phyloP scores from a whole-genome alignment of 2,888 invertebrate genomes.

The Julus scanicus region DNA sequence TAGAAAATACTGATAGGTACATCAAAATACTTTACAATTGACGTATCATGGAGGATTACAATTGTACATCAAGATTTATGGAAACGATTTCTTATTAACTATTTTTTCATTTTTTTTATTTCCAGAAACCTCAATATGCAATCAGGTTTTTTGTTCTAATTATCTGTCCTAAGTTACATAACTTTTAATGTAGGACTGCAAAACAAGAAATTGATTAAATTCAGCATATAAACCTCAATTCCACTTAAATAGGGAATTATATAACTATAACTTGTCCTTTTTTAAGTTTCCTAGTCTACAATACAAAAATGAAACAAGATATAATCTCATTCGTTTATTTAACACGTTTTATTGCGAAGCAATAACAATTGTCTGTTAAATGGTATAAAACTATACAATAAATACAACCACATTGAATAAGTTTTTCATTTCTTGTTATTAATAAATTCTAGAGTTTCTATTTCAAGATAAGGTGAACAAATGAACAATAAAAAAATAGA shows the following conservation, averaged over 20 bases:
- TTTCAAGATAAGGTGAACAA: neutral
- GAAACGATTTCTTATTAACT: neutral
- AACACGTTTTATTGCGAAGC: constrained; percentile 16
- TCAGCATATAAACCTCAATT: constrained; percentile 26
- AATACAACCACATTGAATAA: constrained; percentile 31
- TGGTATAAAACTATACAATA: constrained; percentile 45
- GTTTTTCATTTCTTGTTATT: constrained; percentile 27
- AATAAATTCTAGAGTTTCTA: constrained; percentile 2
- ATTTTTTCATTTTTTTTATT: neutral
- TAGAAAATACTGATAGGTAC: neutral
- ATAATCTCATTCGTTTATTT: neutral
- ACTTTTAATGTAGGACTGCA: neutral
- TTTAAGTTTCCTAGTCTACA: neutral
- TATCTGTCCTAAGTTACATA: neutral
- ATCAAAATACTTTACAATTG: neutral
- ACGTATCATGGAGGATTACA: neutral
- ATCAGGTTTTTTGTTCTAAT: constrained; percentile 17
- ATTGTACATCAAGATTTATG: neutral
- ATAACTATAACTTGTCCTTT: neutral
- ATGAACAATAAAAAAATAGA: too few relatives aligned
- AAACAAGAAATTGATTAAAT: constrained; percentile 29
- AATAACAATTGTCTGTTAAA: constrained; percentile 23
- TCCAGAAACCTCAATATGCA: constrained; percentile 2
- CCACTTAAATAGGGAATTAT: neutral
- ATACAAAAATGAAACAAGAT: neutral